Conservation (phyloP, 2,888 invertebrate species). For the Stratiomys singularior region DNA sequence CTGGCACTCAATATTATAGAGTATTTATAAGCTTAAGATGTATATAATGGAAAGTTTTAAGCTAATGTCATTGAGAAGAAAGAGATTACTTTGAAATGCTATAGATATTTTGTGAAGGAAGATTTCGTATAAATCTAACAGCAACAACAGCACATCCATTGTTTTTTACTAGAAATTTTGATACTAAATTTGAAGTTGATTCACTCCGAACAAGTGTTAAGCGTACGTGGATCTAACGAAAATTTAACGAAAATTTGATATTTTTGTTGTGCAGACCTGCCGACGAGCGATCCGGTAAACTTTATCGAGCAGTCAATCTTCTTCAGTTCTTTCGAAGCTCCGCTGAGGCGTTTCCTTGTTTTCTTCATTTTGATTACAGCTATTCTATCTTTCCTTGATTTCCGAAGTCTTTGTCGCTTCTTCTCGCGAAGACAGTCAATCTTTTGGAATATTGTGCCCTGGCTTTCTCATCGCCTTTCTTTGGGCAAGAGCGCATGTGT, state of each 20-base stretch:
- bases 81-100: constrained; percentile 49
- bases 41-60: constrained; percentile 53
- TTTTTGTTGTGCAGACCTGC: background rate
- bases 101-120: background rate
- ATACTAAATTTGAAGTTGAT: background rate
- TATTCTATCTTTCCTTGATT: constrained; percentile 37
- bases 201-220: background rate
- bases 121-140: constrained; percentile 20
- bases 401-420: too few relatives aligned
- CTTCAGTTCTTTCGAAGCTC: background rate
- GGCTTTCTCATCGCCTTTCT: constrained; percentile 59
- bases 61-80: background rate
- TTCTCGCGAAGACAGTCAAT: background rate
- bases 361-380: constrained; percentile 41
- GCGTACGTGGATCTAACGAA: background rate
- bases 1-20: background rate
- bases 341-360: constrained; percentile 18
- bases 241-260: background rate
- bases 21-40: constrained; percentile 55
- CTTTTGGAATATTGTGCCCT: background rate
- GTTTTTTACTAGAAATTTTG: background rate
- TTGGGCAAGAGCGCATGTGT: constrained; percentile 67
- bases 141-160: constrained; percentile 33
- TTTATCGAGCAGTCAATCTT: background rate
- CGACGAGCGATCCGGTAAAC: background rate